These are phyloP conservation scores for Platycheirus rosarum DNA, from an alignment of 2,888 invertebrate species.

Conservation along the genomic window DNA sequence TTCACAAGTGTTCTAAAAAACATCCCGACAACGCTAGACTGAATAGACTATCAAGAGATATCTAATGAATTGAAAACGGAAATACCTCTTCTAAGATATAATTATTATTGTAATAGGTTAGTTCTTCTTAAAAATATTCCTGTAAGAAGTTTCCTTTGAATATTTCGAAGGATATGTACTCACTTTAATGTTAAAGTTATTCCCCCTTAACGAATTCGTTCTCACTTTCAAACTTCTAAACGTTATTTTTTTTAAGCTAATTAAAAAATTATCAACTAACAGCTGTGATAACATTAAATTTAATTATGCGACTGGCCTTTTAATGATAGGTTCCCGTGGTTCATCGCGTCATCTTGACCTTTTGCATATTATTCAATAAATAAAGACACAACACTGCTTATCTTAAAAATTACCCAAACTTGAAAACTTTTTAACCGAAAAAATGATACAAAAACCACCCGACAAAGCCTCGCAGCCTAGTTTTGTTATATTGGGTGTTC, in stretches of 20 bases:
- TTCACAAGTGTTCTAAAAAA: too few relatives aligned
- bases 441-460: background rate
- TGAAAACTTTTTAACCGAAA: conserved; percentile 16
- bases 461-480: conserved; percentile 14
- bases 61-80: too few relatives aligned
- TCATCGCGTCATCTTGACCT: conserved; percentile 4
- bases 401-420: background rate
- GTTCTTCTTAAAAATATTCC: too few relatives aligned
- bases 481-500: conserved; percentile 16
- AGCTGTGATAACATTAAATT: conserved; percentile 21
- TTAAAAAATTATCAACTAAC: conserved; percentile 32
- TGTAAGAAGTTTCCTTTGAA: too few relatives aligned
- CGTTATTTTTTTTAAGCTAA: conserved; percentile 10
- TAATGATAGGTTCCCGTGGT: conserved; percentile 8
- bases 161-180: too few relatives aligned
- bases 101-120: too few relatives aligned
- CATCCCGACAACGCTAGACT: too few relatives aligned
- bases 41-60: too few relatives aligned
- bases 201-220: conserved; percentile 6
- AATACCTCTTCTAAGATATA: too few relatives aligned
- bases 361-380: conserved; percentile 25
- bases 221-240: conserved; percentile 19
- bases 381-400: background rate
- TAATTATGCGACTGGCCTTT: conserved; percentile 22
- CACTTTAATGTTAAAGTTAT: too few relatives aligned